Conservation (phyloP, 2,113 vertebrate species). For the Pseudolaguvia tuberculata region DNA sequence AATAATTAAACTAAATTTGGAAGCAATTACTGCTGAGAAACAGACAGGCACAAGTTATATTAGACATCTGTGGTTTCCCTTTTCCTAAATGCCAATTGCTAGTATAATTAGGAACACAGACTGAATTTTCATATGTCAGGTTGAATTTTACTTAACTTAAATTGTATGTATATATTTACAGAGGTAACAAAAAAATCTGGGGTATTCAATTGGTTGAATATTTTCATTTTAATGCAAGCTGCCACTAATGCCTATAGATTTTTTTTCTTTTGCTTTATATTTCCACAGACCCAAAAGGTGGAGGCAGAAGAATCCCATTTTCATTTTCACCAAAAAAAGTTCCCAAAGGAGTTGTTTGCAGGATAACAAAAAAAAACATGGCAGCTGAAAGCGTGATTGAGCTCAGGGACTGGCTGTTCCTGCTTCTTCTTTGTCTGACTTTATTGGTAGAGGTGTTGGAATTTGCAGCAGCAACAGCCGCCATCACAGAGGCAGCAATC, state of each 20-base stretch:
- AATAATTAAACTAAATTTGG: constrained; percentile 47
- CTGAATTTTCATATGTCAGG: constrained; percentile 18
- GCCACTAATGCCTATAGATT: background rate
- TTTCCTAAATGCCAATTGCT: constrained; percentile 39
- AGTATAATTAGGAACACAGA: constrained; percentile 29
- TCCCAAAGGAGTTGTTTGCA: background rate
- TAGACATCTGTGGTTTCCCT: constrained; percentile 37
- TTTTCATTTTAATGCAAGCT: constrained; percentile 27
- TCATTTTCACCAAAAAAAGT: background rate
- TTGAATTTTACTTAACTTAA: background rate
- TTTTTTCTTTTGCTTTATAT: background rate
- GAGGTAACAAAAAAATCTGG: background rate
- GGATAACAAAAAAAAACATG: constrained; percentile 62
- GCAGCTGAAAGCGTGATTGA: constrained; percentile 76
- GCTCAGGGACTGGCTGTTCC: constrained; percentile 84
- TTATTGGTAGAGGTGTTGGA: constrained; percentile 84
- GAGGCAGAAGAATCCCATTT: background rate
- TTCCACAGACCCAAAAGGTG: constrained; percentile 21
- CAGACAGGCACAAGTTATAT: constrained; percentile 40
- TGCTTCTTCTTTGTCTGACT: constrained; percentile 84
- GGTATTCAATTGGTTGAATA: constrained; percentile 7
- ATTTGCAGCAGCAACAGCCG: constrained; percentile 66
- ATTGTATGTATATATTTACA: background rate
- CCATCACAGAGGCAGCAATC: constrained; percentile 68
- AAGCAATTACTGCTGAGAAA: constrained; percentile 45